These are phyloP conservation scores for Entomobrya multifasciata DNA, from an alignment of 2,888 invertebrate species.

Conservation along the genomic window DNA sequence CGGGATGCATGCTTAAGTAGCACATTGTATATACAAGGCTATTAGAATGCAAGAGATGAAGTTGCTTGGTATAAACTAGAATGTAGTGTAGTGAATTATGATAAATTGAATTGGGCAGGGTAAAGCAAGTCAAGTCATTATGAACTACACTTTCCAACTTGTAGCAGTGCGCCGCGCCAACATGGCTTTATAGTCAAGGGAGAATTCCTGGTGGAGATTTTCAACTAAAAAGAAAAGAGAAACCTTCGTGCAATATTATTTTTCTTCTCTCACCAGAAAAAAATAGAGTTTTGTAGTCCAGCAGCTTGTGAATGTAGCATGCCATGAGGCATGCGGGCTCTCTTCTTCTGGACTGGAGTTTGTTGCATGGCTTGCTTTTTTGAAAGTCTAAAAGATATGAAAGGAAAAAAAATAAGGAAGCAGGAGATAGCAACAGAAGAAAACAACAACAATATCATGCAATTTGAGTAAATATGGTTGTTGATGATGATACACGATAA, in stretches of 20 bases:
- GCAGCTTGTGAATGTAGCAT: neutral
- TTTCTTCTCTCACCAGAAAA: neutral
- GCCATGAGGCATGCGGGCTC: neutral
- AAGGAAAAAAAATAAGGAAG: neutral
- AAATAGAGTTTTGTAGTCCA: neutral
- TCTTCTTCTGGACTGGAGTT: neutral
- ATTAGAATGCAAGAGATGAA: constrained; percentile 16
- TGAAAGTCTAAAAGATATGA: neutral
- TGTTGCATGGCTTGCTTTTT: constrained; percentile 15
- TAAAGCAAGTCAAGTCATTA: constrained; percentile 55
- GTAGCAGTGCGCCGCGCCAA: too few species aligned
- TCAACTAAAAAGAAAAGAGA: neutral
- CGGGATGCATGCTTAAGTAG: constrained; percentile 19
- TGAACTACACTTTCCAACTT: neutral
- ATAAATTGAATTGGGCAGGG: constrained; percentile 50
- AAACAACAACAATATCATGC: neutral
- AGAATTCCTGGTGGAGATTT: neutral
- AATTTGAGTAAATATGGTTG: constrained; percentile 11
- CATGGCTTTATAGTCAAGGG: too few species aligned
- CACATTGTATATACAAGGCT: neutral
- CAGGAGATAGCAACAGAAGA: neutral
- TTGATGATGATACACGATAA: neutral
- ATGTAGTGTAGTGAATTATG: constrained; percentile 37
- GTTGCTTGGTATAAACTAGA: neutral
- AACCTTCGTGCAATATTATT: neutral